A percentile compares a stretch with the other conserved stretches of the same genome.
phyloP scores from a whole-genome alignment of 2,888 invertebrate genomes.

The Catocala sponsa region DNA sequence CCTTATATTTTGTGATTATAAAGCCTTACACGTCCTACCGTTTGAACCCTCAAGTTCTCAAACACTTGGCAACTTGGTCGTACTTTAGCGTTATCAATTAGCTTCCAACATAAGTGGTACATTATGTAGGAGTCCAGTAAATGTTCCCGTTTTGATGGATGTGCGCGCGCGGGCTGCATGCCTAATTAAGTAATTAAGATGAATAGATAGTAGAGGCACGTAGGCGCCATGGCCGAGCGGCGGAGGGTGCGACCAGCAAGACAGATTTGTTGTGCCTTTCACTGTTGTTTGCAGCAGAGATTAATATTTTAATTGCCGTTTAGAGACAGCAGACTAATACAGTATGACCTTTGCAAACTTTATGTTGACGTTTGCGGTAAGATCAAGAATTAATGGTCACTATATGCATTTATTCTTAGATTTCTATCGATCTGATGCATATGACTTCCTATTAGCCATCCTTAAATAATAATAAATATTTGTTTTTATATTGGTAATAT shows the following conservation, averaged over 20 bases:
- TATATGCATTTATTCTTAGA: too few relatives aligned
- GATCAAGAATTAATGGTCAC: too few relatives aligned
- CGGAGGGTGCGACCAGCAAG: background rate
- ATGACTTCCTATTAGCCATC: too few relatives aligned
- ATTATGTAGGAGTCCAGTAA: conserved; percentile 11
- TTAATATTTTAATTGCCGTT: conserved; percentile 8
- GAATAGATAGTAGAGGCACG: conserved; percentile 50
- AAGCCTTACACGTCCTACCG: background rate
- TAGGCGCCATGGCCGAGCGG: conserved; percentile 23
- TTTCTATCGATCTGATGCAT: too few relatives aligned
- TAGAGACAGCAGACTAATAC: background rate
- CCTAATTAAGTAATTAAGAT: conserved; percentile 68
- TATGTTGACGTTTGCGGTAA: too few relatives aligned
- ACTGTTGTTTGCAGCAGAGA: background rate
- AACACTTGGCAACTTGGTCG: background rate
- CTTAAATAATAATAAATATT: too few relatives aligned
- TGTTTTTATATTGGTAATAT: too few relatives aligned
- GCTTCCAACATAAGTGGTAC: conserved; percentile 14
- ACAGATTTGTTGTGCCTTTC: conserved; percentile 12
- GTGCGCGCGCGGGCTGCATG: conserved; percentile 53
- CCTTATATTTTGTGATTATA: background rate
- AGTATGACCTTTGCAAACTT: too few relatives aligned
- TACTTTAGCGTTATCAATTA: conserved; percentile 18
- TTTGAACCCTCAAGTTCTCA: background rate
- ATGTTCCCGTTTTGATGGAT: conserved; percentile 37